Percentiles rank a stretch among this genome's conserved stretches.
Evolutionary conservation across 2,888 invertebrate genomes (phyloP).

Genomic region (Ophion ventricosus): DNA sequence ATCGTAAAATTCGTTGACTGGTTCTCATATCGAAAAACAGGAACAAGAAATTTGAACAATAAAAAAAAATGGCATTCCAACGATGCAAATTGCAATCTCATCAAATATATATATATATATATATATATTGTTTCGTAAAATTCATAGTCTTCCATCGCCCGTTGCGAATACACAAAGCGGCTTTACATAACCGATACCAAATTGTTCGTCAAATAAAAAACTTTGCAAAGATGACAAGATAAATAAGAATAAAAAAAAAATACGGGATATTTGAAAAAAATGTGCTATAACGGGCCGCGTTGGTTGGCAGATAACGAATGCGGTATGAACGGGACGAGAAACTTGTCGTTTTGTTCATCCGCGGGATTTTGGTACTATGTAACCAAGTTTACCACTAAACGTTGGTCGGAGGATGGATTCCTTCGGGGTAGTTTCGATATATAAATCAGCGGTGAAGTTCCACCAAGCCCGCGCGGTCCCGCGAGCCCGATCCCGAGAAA

Average conservation of each 20-base stretch:
- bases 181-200: not conserved
- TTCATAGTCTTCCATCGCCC: too few species aligned
- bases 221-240: not conserved
- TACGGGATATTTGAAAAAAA: not conserved
- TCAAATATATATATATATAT: too few species aligned
- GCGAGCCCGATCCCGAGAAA: constrained; percentile 50
- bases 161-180: too few species aligned
- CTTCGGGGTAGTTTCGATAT: constrained; percentile 50
- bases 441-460: constrained; percentile 55
- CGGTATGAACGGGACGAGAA: constrained; percentile 18
- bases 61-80: too few species aligned
- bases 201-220: not conserved
- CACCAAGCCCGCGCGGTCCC: constrained; percentile 16
- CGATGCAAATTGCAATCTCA: too few species aligned
- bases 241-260: not conserved
- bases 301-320: constrained; percentile 15
- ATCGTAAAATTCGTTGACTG: too few species aligned
- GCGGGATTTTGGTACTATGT: constrained; percentile 23
- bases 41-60: too few species aligned
- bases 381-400: constrained; percentile 27
- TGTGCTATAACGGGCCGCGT: not conserved
- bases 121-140: too few species aligned
- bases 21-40: too few species aligned
- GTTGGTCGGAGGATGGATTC: constrained; percentile 6
- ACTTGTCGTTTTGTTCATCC: constrained; percentile 34